These are phyloP conservation scores for Drosophila setosimentum DNA, from an alignment of 2,888 invertebrate genomes.

Conservation along the genomic window DNA sequence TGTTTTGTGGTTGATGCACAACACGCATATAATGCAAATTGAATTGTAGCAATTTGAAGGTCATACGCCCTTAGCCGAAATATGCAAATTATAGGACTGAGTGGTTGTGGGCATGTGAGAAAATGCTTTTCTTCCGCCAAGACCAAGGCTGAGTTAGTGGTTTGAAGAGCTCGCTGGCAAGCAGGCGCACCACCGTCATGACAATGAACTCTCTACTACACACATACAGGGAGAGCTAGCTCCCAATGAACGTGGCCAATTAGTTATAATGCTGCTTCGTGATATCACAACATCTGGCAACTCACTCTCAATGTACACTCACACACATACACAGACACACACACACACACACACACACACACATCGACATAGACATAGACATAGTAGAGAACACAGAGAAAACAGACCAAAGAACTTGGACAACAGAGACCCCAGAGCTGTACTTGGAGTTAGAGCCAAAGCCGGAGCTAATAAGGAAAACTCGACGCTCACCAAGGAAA, in stretches of 20 bases:
- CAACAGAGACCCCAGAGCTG: slow-evolving; percentile 49
- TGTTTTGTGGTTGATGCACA: slow-evolving; percentile 21
- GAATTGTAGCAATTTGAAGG: slow-evolving; percentile 76
- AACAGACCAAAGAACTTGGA: slow-evolving; percentile 37
- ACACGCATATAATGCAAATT: slow-evolving; percentile 57
- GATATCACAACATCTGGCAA: slow-evolving; percentile 81
- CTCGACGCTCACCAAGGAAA: slow-evolving; percentile 77
- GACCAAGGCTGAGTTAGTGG: slow-evolving; percentile 9
- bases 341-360: background rate
- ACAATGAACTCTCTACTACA: slow-evolving; percentile 75
- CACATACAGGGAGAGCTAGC: slow-evolving; percentile 31
- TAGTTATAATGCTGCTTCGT: slow-evolving; percentile 82
- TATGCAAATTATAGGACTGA: slow-evolving; percentile 62
- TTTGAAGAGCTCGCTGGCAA: slow-evolving; percentile 14
- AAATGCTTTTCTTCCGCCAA: slow-evolving; percentile 69
- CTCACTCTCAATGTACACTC: slow-evolving; percentile 67
- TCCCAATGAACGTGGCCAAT: slow-evolving; percentile 82
- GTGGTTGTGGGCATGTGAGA: slow-evolving; percentile 54
- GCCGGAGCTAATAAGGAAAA: slow-evolving; percentile 71
- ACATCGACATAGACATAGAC: slow-evolving; percentile 1
- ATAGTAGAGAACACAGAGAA: slow-evolving; percentile 47
- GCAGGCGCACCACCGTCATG: slow-evolving; percentile 59
- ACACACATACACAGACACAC: slow-evolving; percentile 27
- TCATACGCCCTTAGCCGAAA: slow-evolving; percentile 71
- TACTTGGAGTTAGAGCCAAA: slow-evolving; percentile 41